Base-by-base conservation (phyloP, 2,113 vertebrate genomes). In the Nothocercus nigrocapillus region DNA sequence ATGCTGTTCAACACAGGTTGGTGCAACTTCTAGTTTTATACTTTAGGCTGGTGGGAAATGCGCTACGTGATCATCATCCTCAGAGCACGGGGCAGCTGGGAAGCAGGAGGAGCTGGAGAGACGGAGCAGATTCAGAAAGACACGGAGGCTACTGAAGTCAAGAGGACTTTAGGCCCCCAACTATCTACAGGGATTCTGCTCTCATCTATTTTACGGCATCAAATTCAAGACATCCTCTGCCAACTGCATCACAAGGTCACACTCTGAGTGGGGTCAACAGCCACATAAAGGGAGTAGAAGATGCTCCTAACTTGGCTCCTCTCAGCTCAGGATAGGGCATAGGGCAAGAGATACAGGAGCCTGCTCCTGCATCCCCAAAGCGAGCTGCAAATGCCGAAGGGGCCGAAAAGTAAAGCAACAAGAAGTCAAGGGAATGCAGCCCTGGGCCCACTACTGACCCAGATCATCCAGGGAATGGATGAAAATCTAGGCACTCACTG, bases 1-100 rank as follows among this genome's bases (percentile, higher is more conserved):
- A 11, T 38, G 13, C 2, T 66, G 16, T 59, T 12, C 9, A 62
- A 69, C 8, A 13, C 0, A 28, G 49, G 0, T 61, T 36, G 51
- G 22, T 58, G 12, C 45, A 58, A 36, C 59, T 66, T 79, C 69
- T 17, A 56, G 56, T 22, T 74, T 81, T 54, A 53, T 11, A 8
- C 17, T 56, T 70, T 4, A 62, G 58, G 53, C 58, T 89, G 42
- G 17, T 47, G 42, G 59, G 44, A 80, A 0, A 1, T 16, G 13
- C 12, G 30, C 1, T 6, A 30, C 7, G 4, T 20, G 84, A 28
- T 54, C 2, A 1, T 51, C 63, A 80, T 53, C 40, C 78, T 76
- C 42, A 49, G 69, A 82, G 44, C 45, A n/a, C 5, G 7, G 45
- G 79, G 49, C 63, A 22, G 5, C 25, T 61, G 51, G 40, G 40